A percentile compares a stretch with the other conserved stretches of the same genome.
Conservation (phyloP, 2,113 vertebrate genomes). For the Xenopus tropicalis region DNA sequence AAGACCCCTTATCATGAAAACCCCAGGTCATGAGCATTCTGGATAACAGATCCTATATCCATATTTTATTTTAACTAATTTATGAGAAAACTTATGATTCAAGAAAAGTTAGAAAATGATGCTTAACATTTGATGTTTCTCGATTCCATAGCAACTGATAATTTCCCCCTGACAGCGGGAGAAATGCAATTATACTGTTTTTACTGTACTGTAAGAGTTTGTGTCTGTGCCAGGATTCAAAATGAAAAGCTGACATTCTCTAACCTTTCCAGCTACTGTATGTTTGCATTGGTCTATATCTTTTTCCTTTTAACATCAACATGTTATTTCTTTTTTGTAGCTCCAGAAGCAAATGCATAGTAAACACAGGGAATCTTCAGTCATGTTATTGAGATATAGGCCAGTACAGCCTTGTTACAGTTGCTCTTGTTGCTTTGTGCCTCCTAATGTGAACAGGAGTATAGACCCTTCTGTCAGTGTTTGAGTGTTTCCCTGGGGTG, state of each 20-base stretch:
- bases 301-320: neutral
- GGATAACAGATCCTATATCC: too few species aligned
- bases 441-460: too few species aligned
- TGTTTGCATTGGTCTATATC: neutral
- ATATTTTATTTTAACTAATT: too few species aligned
- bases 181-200: slow-evolving; percentile 32
- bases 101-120: slow-evolving; percentile 5
- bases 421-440: too few species aligned
- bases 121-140: neutral
- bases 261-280: slow-evolving; percentile 31
- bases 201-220: slow-evolving; percentile 13
- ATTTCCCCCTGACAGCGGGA: slow-evolving; percentile 8
- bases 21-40: too few species aligned
- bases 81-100: slow-evolving; percentile 15
- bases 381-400: too few species aligned
- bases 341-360: too few species aligned
- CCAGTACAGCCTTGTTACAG: too few species aligned
- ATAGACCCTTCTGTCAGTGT: too few species aligned
- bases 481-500: too few species aligned
- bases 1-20: too few species aligned
- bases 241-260: slow-evolving; percentile 21
- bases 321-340: neutral
- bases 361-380: too few species aligned
- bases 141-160: slow-evolving; percentile 37
- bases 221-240: slow-evolving; percentile 29